These are phyloP conservation scores for Danaus plexippus DNA, from an alignment of 1,140 invertebrate species.

Conservation along the genomic window DNA sequence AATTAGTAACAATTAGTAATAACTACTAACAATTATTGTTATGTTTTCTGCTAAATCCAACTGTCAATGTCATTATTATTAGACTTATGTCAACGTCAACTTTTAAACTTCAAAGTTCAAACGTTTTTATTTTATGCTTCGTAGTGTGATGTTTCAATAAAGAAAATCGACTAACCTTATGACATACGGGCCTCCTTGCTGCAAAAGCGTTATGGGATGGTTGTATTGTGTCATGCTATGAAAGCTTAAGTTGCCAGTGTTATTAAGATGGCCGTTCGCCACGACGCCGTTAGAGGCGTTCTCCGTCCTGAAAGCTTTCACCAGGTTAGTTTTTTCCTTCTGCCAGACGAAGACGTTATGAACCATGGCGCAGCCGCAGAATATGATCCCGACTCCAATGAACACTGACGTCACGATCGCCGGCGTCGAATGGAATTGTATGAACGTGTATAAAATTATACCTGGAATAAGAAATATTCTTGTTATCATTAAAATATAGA, in stretches of 20 bases:
- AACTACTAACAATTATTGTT: no score
- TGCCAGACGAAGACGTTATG: slow-evolving; percentile 97
- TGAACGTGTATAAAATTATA: slow-evolving; percentile 92
- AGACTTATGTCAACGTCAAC: no score
- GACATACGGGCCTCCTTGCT: slow-evolving; percentile 67
- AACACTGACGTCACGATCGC: slow-evolving; percentile 91
- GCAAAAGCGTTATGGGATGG: slow-evolving; percentile 64
- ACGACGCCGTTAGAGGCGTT: slow-evolving; percentile 59
- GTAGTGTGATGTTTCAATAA: neutral
- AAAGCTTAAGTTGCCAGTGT: slow-evolving; percentile 63
- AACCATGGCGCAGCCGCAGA: slow-evolving; percentile 93
- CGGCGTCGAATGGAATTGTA: slow-evolving; percentile 92
- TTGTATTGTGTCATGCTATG: slow-evolving; percentile 58
- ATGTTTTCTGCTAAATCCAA: no score
- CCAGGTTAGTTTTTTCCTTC: slow-evolving; percentile 81
- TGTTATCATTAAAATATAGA: slow-evolving; percentile 1
- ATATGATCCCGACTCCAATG: slow-evolving; percentile 89
- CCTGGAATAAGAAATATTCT: slow-evolving; percentile 74
- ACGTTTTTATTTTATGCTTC: no score
- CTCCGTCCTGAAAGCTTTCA: slow-evolving; percentile 60
- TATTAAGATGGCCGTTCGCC: slow-evolving; percentile 62
- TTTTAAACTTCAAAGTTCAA: no score
- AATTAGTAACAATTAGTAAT: no score
- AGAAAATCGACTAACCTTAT: slow-evolving; percentile 48
- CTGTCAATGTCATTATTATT: no score